Base-by-base conservation (phyloP, 2,888 invertebrate species). In the Trichogramma dendrolimi region DNA sequence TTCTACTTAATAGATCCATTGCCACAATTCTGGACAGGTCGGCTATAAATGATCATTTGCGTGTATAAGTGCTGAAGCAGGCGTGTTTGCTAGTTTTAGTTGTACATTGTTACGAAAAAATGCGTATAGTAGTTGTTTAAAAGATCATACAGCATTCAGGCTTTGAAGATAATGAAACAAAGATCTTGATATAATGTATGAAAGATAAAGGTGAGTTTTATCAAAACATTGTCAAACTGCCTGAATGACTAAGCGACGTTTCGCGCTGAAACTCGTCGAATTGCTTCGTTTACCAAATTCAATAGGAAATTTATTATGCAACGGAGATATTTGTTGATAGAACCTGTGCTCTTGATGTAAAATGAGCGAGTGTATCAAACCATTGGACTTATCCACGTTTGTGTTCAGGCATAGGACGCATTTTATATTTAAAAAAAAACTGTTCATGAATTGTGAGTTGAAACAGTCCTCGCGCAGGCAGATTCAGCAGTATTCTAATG, bases 11-110 rank as follows among this genome's bases (percentile, higher is more conserved):
- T 54, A 60, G 62, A 65, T 60, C 52, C 55, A 62, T 56, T 50
- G 52, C 60, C 14, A 60, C 47, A 48, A 61, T 66, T 65, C 56
- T 66, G 59, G 58, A 68, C 55, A 67, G 66, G 65, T 66, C 63
- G 65, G 66, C 64, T 52, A 63, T 59, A 57, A 60, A 64, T 57
- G 67, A 66, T 64, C 59, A 63, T 27, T 27, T 51, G 52, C 62
- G 58, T 61, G 66, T 64, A 68, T 67, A 63, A 70, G 67, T 67
- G 68, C 68, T 64, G 69, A 72, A 67, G 68, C 67, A 69, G 67
- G 67, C 69, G 70, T 73, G 68, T 70, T 71, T 68, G 64, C 67
- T 71, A 71, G 68, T 73, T 72, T 71, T 68, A 71, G 69, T 72
- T 71, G 68, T 71, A 71, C 68, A 70, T 73, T 72, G 70, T 71